Percentiles rank a stretch among this genome's conserved stretches.
phyloP scores from a whole-genome alignment of 2,797 vertebrate species.

The Botia kubotai region DNA sequence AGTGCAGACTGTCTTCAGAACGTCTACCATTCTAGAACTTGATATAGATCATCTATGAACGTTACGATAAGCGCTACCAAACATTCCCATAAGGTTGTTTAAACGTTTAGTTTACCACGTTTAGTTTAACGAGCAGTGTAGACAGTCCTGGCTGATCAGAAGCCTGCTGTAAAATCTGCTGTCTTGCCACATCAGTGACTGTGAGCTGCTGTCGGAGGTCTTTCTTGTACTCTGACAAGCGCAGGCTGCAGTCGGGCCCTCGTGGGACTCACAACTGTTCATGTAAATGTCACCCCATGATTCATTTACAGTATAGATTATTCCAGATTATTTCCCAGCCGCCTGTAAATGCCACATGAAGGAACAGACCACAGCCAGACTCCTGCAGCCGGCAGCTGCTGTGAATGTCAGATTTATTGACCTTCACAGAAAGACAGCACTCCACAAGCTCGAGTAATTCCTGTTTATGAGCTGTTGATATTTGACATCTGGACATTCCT shows the following conservation, averaged over 20 bases:
- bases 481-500: background rate
- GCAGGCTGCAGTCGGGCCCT: background rate
- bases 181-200: slow-evolving; percentile 5
- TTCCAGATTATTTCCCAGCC: slow-evolving; percentile 11
- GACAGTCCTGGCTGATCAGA: background rate
- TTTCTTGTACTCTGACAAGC: background rate
- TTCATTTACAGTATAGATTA: slow-evolving; percentile 36
- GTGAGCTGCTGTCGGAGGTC: slow-evolving; percentile 1
- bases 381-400: background rate
- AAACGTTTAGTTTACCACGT: background rate
- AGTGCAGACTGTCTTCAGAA: background rate
- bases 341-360: slow-evolving; percentile 35
- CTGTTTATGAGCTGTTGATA: background rate
- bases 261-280: slow-evolving; percentile 3
- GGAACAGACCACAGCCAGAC: background rate
- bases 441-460: background rate
- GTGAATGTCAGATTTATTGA: slow-evolving; percentile 21
- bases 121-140: background rate
- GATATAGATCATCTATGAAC: background rate
- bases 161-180: slow-evolving; percentile 20
- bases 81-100: background rate
- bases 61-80: background rate
- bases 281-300: slow-evolving; percentile 44
- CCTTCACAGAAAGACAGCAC: slow-evolving; percentile 1
- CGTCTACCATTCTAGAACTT: background rate